phyloP scores from a whole-genome alignment of 2,113 vertebrate species.

The Quiscalus mexicanus region DNA sequence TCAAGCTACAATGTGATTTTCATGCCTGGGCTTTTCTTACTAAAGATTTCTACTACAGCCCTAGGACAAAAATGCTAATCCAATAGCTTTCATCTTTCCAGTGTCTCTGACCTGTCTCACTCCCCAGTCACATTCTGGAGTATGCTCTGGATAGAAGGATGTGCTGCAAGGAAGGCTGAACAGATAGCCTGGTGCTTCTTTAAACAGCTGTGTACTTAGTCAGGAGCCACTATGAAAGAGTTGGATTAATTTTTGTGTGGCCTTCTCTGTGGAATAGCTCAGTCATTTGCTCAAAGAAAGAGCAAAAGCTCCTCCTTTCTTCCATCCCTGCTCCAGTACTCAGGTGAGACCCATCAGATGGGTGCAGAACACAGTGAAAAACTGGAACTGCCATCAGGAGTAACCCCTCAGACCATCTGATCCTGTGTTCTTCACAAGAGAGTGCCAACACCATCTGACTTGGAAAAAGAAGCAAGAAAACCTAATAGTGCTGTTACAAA shows the following conservation, averaged over 20 bases:
- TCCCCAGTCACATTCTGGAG: neutral
- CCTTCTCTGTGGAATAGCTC: neutral
- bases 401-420: neutral
- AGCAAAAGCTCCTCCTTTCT: neutral
- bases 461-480: neutral
- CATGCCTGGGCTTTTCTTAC: neutral
- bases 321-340: neutral
- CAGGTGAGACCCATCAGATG: neutral
- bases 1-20: conserved; percentile 6
- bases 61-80: neutral
- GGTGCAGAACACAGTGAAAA: neutral
- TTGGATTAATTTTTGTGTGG: neutral
- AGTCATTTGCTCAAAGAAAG: neutral
- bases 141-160: neutral
- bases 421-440: neutral
- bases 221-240: neutral
- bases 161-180: neutral
- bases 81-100: neutral
- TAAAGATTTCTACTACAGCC: neutral
- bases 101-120: neutral
- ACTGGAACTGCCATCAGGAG: neutral
- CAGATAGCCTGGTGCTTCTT: neutral
- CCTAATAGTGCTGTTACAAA: neutral
- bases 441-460: neutral
- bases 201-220: neutral